Conservation (phyloP, 2,888 invertebrate species). For the Drosophila paracracens region DNA sequence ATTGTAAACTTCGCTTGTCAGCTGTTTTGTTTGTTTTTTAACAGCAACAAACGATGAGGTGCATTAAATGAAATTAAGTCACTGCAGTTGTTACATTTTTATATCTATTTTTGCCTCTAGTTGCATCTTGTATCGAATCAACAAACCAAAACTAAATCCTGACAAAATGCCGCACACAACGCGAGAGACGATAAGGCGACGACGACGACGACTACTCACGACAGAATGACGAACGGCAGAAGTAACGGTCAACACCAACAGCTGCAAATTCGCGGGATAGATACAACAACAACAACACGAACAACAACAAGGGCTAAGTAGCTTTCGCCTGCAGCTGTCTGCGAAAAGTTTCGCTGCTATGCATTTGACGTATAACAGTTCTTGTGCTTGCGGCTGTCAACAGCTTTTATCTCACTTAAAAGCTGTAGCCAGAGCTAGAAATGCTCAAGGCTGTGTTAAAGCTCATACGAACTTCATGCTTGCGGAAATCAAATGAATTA, state of each 20-base stretch:
- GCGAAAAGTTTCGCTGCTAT: conserved; percentile 25
- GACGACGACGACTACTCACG: conserved; percentile 71
- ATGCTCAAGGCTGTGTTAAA: neutral
- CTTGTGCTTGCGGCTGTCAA: conserved; percentile 26
- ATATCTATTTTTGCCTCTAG: conserved; percentile 3
- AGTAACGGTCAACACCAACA: conserved; percentile 61
- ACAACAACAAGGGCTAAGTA: neutral
- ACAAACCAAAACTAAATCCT: conserved; percentile 40
- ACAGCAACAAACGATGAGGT: conserved; percentile 4
- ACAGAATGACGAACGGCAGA: conserved; percentile 61
- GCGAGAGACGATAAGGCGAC: conserved; percentile 50
- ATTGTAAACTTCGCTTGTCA: conserved; percentile 34
- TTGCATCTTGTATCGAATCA: conserved; percentile 47
- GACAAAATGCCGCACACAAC: conserved; percentile 48
- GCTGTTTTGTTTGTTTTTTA: conserved; percentile 35
- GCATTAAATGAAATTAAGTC: conserved; percentile 10
- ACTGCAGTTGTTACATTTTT: conserved; percentile 9
- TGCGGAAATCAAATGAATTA: neutral
- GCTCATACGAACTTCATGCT: neutral
- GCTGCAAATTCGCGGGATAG: conserved; percentile 62
- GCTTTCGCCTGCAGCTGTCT: conserved; percentile 65
- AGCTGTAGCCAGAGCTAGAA: conserved; percentile 4
- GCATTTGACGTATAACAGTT: conserved; percentile 37
- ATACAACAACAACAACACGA: conserved; percentile 13
- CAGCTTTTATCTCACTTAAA: conserved; percentile 16